phyloP scores from a whole-genome alignment of 2,113 vertebrate genomes.

The Pseudopipra pipra region DNA sequence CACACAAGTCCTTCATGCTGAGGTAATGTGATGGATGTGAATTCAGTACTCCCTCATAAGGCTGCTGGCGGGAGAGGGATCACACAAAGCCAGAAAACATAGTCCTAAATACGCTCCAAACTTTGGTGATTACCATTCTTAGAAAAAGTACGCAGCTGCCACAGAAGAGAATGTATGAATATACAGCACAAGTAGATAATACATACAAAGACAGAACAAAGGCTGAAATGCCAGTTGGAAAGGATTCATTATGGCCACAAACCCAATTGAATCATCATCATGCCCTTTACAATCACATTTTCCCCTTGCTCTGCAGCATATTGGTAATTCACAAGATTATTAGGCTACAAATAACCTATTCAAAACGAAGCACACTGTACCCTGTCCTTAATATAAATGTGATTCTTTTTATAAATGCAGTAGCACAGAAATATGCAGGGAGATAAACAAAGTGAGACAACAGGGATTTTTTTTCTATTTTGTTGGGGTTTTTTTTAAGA shows the following conservation, averaged over 20 bases:
- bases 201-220: slow-evolving; percentile 34
- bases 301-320: neutral
- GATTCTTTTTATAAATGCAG: neutral
- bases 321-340: slow-evolving; percentile 43
- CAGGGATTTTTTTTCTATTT: neutral
- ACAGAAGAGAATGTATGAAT: neutral
- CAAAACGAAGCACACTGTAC: slow-evolving; percentile 7
- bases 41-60: neutral
- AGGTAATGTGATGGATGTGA: neutral
- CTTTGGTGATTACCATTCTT: neutral
- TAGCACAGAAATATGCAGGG: neutral
- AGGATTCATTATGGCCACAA: slow-evolving; percentile 24
- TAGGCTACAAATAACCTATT: slow-evolving; percentile 46
- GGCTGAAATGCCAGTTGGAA: neutral
- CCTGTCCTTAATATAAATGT: neutral
- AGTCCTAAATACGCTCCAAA: neutral
- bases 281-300: slow-evolving; percentile 45
- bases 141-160: neutral
- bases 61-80: neutral
- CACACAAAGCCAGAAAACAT: neutral
- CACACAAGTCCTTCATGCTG: neutral
- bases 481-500: neutral
- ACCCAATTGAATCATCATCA: slow-evolving; percentile 43
- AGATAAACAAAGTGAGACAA: neutral
- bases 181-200: slow-evolving; percentile 4